A percentile compares a stretch with the other conserved stretches of the same genome.
phyloP scores from a whole-genome alignment of 2,888 invertebrate genomes.

The Eristalis arbustorum region DNA sequence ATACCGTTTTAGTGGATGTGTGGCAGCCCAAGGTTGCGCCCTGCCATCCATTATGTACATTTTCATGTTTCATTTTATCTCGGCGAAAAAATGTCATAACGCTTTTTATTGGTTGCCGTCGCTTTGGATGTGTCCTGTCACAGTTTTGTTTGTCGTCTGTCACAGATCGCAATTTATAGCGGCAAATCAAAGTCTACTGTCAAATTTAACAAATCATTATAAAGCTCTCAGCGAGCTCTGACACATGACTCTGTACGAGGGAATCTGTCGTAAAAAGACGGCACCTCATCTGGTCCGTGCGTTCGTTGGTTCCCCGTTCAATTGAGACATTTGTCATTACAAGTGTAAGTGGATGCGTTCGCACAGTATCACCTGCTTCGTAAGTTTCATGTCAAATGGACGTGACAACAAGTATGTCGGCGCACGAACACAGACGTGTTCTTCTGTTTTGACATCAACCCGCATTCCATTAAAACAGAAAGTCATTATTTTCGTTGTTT shows the following conservation, averaged over 20 bases:
- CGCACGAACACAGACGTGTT: conserved; percentile 1
- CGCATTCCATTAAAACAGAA: conserved; percentile 27
- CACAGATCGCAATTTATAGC: conserved; percentile 25
- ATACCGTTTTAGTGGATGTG: neutral
- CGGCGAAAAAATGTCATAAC: neutral
- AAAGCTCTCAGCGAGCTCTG: conserved; percentile 33
- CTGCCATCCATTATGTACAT: too few species aligned
- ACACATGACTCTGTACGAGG: conserved; percentile 6
- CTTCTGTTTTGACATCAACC: conserved; percentile 44
- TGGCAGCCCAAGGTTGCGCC: conserved; percentile 9
- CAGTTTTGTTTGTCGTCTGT: neutral
- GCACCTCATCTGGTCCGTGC: neutral
- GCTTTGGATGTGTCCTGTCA: conserved; percentile 4
- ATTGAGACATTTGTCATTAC: conserved; percentile 34
- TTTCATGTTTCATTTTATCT: neutral
- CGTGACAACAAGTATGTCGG: neutral
- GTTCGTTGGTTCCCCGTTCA: conserved; percentile 5
- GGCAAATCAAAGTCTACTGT: conserved; percentile 35
- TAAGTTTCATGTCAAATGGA: conserved; percentile 40
- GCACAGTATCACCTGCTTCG: conserved; percentile 27
- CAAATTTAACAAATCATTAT: conserved; percentile 51
- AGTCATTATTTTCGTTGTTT: conserved; percentile 10
- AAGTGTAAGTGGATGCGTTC: neutral
- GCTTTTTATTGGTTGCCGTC: neutral
- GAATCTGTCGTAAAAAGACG: conserved; percentile 18